phyloP scores from a whole-genome alignment of 2,113 vertebrate species.

The Aviceda subcristata region DNA sequence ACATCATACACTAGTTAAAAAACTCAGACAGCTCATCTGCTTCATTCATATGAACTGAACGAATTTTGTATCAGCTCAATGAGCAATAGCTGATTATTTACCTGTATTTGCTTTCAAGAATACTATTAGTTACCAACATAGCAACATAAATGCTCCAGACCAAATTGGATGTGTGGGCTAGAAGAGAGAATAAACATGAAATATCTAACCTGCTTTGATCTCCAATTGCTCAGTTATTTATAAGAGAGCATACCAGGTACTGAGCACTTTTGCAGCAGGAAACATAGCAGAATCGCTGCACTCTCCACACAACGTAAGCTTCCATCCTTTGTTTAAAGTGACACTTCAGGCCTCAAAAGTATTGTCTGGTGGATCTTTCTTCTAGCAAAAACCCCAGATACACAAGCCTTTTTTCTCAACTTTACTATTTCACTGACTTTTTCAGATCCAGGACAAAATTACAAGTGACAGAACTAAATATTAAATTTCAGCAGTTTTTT shows the following conservation, averaged over 20 bases:
- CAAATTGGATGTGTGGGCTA: neutral
- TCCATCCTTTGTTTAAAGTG: neutral
- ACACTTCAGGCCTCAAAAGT: neutral
- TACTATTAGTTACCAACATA: neutral
- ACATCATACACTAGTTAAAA: neutral
- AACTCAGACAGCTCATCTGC: neutral
- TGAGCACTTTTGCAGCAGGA: neutral
- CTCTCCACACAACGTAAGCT: neutral
- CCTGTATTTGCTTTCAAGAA: neutral
- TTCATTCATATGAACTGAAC: neutral
- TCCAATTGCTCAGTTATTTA: neutral
- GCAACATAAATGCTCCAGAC: neutral
- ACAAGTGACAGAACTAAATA: neutral
- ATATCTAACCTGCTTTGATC: neutral
- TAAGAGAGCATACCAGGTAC: rapidly evolving
- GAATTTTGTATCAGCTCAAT: neutral
- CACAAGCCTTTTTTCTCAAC: neutral
- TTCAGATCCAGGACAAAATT: neutral
- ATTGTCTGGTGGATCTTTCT: neutral
- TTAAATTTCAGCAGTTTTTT: neutral
- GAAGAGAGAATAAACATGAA: neutral
- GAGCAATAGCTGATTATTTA: neutral
- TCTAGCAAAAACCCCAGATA: neutral
- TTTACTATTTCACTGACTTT: neutral
- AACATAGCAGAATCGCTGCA: rapidly evolving